These are phyloP conservation scores for Paracanthobrama guichenoti DNA, from an alignment of 2,113 vertebrate genomes.

Conservation along the genomic window DNA sequence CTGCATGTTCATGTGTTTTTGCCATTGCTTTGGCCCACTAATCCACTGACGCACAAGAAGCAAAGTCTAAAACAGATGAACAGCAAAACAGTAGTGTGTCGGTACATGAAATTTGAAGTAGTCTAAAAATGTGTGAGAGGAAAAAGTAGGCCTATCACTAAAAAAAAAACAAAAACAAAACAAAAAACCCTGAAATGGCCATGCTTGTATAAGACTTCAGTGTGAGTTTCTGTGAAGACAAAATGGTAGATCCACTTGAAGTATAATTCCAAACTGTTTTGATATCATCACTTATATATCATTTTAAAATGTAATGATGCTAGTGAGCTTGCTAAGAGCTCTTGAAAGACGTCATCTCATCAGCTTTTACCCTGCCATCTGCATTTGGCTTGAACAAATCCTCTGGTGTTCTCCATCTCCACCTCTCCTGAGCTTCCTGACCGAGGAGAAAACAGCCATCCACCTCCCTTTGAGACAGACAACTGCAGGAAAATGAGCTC, in stretches of 20 bases:
- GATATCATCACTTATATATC: slow-evolving; percentile 19
- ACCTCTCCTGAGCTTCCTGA: background rate
- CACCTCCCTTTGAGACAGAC: background rate
- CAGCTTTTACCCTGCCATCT: background rate
- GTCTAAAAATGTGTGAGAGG: background rate
- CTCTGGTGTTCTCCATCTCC: background rate
- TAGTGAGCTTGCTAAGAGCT: background rate
- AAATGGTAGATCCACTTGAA: background rate
- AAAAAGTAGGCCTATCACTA: background rate
- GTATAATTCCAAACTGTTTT: slow-evolving; percentile 1
- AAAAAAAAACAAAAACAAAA: background rate
- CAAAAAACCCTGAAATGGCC: background rate
- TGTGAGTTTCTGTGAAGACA: background rate
- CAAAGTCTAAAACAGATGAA: too few relatives aligned
- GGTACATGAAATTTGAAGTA: background rate
- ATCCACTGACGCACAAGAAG: too few relatives aligned
- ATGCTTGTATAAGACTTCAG: background rate
- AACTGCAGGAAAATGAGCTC: background rate
- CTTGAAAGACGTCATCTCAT: background rate
- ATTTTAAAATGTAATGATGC: slow-evolving; percentile 20
- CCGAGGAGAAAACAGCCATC: background rate
- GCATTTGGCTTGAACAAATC: background rate
- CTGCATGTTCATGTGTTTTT: too few relatives aligned
- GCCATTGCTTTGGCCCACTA: background rate
- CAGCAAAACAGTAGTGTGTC: background rate